Evolutionary conservation across 2,797 vertebrate species (phyloP), one percentile per base, ranked within the genome.

Genomic region (Podarcis lilfordi): DNA sequence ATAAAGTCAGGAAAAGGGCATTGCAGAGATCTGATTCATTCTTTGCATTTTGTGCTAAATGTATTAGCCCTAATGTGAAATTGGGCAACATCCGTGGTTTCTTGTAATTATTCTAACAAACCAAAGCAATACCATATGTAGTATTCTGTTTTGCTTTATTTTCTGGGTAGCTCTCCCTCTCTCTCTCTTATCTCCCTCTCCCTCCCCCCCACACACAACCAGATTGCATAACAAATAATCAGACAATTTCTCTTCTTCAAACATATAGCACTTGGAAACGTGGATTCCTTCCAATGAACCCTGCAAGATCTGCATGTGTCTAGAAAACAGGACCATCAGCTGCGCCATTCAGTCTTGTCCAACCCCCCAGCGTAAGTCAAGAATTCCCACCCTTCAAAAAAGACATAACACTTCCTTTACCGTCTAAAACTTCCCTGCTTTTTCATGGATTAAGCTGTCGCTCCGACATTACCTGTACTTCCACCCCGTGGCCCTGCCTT

Each of bases 231-330:
- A 8, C n/a, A 82, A 45, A 40, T 59, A 80, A 81, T 9, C 40
- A 76, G 61, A 87, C 76, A 45, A 66, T 15, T 80, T 81, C 35
- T 8, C 11, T 84, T 50, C 45, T 77, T 91, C 66, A 93, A n/a
- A 91, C 15, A 66, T 1, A 45, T 94, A 99, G 99, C 96, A 96
- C 89, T 95, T 98, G 96, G 98, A 99, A 91, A 98, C 97, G 1
- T 99, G 99, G 99, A 97, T 98, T 85, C 98, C 98, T 0, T 88
- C 96, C 21, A 95, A 97, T 0, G 98, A 98, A 86, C 98, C 98
- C n/a, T 99, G 99, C 93, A 95, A 97, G 91, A 97, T 99, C 94
- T 99, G 99, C 94, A 96, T 95, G 0, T 99, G 99, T 94, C 96
- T 99, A 7, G 97, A 98, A 4, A 97, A 97, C 71, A 97, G 97